Percentiles rank a stretch among this genome's conserved stretches.
Conservation (phyloP, 2,113 vertebrate species). For the Coregonus clupeaformis region DNA sequence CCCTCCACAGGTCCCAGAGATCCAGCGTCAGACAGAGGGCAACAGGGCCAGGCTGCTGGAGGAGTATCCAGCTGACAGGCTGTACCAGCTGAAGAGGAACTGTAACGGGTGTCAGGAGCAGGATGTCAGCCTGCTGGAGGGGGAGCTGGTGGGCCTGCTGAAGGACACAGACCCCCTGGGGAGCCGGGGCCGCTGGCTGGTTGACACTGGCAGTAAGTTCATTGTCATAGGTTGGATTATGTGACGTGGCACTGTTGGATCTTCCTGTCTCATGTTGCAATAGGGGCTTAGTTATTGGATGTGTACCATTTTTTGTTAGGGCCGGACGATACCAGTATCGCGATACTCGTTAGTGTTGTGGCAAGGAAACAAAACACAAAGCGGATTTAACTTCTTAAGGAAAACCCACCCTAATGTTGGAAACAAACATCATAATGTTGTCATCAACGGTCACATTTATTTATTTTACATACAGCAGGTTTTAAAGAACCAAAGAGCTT, state of each 20-base stretch:
- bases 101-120: conserved; percentile 91
- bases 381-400: too few species aligned
- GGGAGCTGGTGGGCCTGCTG: conserved; percentile 88
- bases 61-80: conserved; percentile 64
- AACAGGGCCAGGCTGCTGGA: conserved; percentile 81
- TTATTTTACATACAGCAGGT: too few species aligned
- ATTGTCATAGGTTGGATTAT: neutral
- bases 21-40: conserved; percentile 81
- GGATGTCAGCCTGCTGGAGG: conserved; percentile 89
- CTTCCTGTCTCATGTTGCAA: too few species aligned
- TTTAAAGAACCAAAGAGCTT: too few species aligned
- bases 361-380: too few species aligned
- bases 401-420: too few species aligned
- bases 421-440: too few species aligned
- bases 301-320: too few species aligned
- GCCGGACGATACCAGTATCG: too few species aligned
- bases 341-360: too few species aligned
- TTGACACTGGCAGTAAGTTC: conserved; percentile 89
- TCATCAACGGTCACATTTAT: too few species aligned
- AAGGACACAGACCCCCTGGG: conserved; percentile 88
- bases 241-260: neutral
- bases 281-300: too few species aligned
- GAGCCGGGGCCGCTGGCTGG: conserved; percentile 92
- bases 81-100: conserved; percentile 92
- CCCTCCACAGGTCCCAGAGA: conserved; percentile 70